Evolutionary conservation across 92 coral and sea anemone genomes (phyloP).

Genomic region (Plumapathes pennacea): DNA sequence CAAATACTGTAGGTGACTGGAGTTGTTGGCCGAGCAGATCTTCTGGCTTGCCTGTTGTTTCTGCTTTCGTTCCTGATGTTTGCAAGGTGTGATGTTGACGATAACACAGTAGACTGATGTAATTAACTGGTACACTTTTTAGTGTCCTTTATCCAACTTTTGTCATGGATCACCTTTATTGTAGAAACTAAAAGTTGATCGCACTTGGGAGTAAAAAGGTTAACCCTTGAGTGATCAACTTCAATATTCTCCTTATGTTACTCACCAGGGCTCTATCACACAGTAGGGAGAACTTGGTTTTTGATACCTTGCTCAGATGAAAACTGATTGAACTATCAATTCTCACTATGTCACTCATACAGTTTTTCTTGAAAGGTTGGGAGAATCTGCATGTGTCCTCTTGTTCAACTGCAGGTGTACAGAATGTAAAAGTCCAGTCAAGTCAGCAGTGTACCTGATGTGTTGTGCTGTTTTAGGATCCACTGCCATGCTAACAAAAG

Average conservation of each 20-base stretch:
- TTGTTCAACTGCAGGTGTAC: conserved; percentile 29
- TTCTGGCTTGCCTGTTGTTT: conserved; percentile 69
- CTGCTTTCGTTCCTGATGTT: conserved; percentile 63
- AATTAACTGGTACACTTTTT: no score
- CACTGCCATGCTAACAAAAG: conserved; percentile 80
- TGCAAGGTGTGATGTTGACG: conserved; percentile 43
- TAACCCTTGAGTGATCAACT: no score
- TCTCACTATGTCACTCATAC: neutral
- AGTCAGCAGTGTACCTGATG: conserved; percentile 6
- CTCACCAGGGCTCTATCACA: no score
- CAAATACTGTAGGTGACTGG: conserved; percentile 85
- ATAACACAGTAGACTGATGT: neutral
- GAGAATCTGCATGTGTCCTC: no score
- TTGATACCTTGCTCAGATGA: no score
- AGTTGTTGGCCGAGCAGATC: conserved; percentile 94
- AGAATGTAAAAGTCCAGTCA: neutral
- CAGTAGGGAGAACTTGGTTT: no score
- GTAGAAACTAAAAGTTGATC: no score
- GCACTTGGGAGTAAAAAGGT: no score
- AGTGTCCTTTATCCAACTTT: no score
- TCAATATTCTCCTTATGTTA: no score
- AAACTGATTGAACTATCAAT: neutral
- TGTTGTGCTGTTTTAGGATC: conserved; percentile 56
- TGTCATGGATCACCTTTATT: no score
- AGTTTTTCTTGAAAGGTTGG: no score